A percentile compares a stretch with the other conserved stretches of the same genome.
Evolutionary conservation across 2,113 vertebrate species (phyloP).

Genomic region (human): DNA sequence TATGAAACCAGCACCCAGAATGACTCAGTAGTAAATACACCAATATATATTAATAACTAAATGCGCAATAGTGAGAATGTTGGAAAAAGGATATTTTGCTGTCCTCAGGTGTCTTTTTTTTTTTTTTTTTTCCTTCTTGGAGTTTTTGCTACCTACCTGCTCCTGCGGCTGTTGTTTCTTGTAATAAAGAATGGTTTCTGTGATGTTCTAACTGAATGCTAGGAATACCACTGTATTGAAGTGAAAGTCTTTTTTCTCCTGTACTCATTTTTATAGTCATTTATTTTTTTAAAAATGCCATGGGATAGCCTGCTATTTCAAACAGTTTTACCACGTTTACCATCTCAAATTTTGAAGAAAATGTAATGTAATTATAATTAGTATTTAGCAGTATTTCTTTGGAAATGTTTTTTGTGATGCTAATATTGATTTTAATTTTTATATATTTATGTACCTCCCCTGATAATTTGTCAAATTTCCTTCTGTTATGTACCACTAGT

Average conservation of each 20-base stretch:
- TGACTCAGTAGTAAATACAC: not conserved
- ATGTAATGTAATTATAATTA: not conserved
- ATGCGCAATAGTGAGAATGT: not conserved
- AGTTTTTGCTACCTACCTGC: not conserved
- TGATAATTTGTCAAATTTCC: not conserved
- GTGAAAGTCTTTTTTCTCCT: not conserved
- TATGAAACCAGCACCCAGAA: not conserved
- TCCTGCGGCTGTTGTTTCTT: not conserved
- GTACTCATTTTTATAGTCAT: not conserved
- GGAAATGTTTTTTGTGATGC: not conserved
- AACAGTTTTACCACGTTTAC: not conserved
- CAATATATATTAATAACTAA: not conserved
- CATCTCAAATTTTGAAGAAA: constrained; percentile 3
- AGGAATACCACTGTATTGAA: not conserved
- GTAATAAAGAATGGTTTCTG: not conserved
- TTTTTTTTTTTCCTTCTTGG: not conserved
- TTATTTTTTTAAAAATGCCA: not conserved
- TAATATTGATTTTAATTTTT: constrained; percentile 23
- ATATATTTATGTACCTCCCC: not conserved
- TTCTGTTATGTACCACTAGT: not conserved
- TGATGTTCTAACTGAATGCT: not conserved
- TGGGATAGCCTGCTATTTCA: not conserved
- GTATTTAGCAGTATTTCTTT: not conserved
- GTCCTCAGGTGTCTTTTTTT: not conserved
- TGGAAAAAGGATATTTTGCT: not conserved